A percentile compares a stretch with the other conserved stretches of the same genome.
These are phyloP conservation scores for Carettochelys insculpta DNA, from an alignment of 2,113 vertebrate genomes.

Conservation along the genomic window DNA sequence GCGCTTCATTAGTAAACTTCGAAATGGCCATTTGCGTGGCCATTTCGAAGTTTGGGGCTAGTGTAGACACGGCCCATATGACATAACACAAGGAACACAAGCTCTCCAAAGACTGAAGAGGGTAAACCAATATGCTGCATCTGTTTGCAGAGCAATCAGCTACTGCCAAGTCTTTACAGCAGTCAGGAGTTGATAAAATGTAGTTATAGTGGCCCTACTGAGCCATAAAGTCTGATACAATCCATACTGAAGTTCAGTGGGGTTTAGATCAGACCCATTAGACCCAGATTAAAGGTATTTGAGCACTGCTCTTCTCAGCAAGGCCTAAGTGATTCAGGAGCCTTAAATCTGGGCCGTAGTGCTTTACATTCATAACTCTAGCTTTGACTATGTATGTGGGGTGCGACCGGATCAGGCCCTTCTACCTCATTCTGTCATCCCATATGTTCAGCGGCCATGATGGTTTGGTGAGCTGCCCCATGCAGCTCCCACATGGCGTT, in stretches of 20 bases:
- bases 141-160: rapidly evolving
- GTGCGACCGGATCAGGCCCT: not conserved
- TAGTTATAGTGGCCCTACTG: not conserved
- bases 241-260: not conserved
- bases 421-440: not conserved
- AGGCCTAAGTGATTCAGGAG: not conserved
- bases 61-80: too few relatives aligned
- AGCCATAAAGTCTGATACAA: not conserved
- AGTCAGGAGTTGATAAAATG: not conserved
- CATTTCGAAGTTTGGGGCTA: too few relatives aligned
- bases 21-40: too few relatives aligned
- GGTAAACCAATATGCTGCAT: not conserved
- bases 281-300: not conserved
- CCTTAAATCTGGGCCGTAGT: not conserved
- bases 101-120: not conserved
- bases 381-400: not conserved
- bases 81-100: not conserved
- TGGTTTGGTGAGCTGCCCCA: not conserved
- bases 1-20: too few relatives aligned
- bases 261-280: not conserved
- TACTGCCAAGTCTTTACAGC: not conserved
- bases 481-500: not conserved
- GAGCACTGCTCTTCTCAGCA: not conserved
- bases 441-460: not conserved
- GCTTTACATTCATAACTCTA: not conserved